Evolutionary conservation across 2,888 invertebrate species (phyloP).

Genomic region (Drosophila nr. perissopoda): DNA sequence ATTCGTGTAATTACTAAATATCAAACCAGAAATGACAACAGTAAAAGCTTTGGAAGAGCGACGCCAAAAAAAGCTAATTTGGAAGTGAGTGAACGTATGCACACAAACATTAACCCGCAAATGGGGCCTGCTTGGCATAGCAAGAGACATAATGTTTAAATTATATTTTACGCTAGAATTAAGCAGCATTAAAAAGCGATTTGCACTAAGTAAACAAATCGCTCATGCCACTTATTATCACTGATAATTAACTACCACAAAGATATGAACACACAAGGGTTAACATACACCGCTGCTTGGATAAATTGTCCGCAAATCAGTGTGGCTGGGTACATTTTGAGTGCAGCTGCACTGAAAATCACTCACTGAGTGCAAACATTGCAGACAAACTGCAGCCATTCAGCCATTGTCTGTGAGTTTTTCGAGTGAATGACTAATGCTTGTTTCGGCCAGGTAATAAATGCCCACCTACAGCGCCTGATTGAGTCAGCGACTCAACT

Average conservation of each 20-base stretch:
- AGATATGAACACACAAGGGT: constrained; percentile 10
- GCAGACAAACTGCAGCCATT: constrained; percentile 20
- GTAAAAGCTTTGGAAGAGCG: constrained; percentile 31
- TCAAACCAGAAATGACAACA: constrained; percentile 48
- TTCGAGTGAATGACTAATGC: constrained; percentile 38
- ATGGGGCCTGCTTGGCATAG: constrained; percentile 1
- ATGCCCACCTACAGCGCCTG: background rate
- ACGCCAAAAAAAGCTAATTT: constrained; percentile 47
- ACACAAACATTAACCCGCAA: constrained; percentile 14
- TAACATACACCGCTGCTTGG: constrained; percentile 8
- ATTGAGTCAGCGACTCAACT: constrained; percentile 32
- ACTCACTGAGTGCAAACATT: constrained; percentile 32
- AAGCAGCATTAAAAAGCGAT: background rate
- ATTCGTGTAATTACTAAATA: constrained; percentile 46
- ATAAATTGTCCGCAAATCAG: constrained; percentile 10
- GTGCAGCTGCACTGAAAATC: constrained; percentile 54
- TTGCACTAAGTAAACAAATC: constrained; percentile 8
- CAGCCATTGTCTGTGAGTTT: background rate
- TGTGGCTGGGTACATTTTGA: constrained; percentile 45
- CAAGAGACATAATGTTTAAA: constrained; percentile 8
- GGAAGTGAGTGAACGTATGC: constrained; percentile 56
- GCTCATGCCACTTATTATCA: background rate
- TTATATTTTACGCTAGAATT: background rate
- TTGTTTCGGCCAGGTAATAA: constrained; percentile 18
- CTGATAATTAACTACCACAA: background rate